Evolutionary conservation across 1,140 invertebrate genomes (phyloP).

Genomic region (Leptoteleia sp.): DNA sequence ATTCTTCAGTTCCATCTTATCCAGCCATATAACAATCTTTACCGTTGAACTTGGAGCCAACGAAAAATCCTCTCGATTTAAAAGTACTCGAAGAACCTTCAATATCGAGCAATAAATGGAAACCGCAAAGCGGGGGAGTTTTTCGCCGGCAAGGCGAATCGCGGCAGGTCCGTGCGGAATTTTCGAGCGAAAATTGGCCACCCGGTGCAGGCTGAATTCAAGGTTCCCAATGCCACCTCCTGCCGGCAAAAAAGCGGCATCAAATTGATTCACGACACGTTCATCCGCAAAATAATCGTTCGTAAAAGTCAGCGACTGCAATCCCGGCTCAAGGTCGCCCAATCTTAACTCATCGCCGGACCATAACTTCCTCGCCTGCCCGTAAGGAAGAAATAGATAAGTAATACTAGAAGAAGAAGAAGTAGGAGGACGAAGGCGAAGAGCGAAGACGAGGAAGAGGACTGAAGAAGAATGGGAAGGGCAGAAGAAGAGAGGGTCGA

Average conservation of each 20-base stretch:
- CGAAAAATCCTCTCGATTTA: too few relatives aligned
- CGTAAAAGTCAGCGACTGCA: conserved; percentile 34
- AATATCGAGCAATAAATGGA: too few relatives aligned
- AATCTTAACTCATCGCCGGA: conserved; percentile 30
- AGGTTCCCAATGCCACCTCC: conserved; percentile 1
- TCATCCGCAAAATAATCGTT: conserved; percentile 30
- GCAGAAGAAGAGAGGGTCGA: too few relatives aligned
- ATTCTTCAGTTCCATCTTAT: too few relatives aligned
- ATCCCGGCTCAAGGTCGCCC: conserved; percentile 23
- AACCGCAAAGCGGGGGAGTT: too few relatives aligned
- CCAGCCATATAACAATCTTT: too few relatives aligned
- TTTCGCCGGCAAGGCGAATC: too few relatives aligned
- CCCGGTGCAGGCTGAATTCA: background rate
- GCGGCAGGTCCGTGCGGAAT: too few relatives aligned
- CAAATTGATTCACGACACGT: conserved; percentile 39
- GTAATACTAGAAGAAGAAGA: conserved; percentile 21
- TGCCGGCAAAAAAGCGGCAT: conserved; percentile 9
- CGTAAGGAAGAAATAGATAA: conserved; percentile 29
- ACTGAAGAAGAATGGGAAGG: too few relatives aligned
- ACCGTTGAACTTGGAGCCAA: too few relatives aligned
- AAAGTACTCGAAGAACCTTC: too few relatives aligned
- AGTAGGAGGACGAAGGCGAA: background rate
- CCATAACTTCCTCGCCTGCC: conserved; percentile 32
- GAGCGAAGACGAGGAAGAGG: conserved; percentile 28
- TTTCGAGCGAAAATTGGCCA: too few relatives aligned